Evolutionary conservation across 1,140 invertebrate genomes (phyloP).

Genomic region (Euglossa dilemma): DNA sequence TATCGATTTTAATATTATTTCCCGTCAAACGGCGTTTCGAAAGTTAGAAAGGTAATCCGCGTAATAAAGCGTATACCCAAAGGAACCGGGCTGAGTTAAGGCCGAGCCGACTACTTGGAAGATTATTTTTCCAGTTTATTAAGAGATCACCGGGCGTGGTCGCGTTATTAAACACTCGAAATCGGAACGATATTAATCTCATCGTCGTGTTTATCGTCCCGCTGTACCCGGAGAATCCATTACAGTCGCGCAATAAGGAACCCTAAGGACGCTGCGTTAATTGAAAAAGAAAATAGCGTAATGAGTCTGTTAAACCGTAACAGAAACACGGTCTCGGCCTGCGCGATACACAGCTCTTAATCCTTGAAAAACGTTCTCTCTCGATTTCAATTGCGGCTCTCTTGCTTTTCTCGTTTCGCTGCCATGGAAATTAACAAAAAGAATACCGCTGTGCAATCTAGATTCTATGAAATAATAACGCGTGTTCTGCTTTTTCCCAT

Average conservation of each 20-base stretch:
- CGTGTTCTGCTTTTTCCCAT: background rate
- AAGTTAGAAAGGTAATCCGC: background rate
- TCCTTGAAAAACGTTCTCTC: background rate
- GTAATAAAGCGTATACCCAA: constrained; percentile 4
- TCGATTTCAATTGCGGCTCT: background rate
- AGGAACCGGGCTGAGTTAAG: constrained; percentile 17
- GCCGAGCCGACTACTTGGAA: constrained; percentile 25
- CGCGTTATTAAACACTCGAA: background rate
- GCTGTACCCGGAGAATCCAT: background rate
- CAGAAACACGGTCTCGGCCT: background rate
- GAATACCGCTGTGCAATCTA: background rate
- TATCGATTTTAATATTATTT: constrained; percentile 32
- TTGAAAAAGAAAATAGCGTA: background rate
- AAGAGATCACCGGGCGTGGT: background rate
- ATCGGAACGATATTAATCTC: constrained; percentile 9
- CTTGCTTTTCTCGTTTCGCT: no score
- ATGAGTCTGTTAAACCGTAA: background rate
- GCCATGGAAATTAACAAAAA: background rate
- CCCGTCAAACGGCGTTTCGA: background rate
- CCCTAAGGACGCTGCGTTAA: background rate
- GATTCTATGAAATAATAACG: background rate
- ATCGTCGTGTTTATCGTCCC: background rate
- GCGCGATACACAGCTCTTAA: background rate
- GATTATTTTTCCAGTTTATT: constrained; percentile 42
- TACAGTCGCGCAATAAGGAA: background rate